These are phyloP conservation scores for Drosophila carrolli DNA, from an alignment of 1,140 invertebrate species.

Conservation along the genomic window DNA sequence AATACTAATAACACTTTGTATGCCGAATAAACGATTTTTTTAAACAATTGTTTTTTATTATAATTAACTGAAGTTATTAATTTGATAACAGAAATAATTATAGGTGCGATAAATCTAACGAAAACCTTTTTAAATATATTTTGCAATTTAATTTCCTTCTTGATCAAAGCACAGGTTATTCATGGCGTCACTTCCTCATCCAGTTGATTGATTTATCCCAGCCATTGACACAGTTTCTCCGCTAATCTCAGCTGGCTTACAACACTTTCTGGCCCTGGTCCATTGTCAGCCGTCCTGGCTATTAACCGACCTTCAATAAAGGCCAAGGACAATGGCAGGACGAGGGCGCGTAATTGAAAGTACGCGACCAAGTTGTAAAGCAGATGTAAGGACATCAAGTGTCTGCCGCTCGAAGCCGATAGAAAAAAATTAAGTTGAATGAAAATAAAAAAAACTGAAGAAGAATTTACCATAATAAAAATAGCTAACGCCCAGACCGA, in stretches of 20 bases:
- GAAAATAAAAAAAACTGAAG: slow-evolving; percentile 19
- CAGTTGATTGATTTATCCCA: slow-evolving; percentile 25
- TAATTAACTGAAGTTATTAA: neutral
- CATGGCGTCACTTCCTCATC: slow-evolving; percentile 5
- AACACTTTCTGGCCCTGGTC: slow-evolving; percentile 40
- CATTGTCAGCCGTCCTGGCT: slow-evolving; percentile 37
- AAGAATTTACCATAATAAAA: slow-evolving; percentile 70
- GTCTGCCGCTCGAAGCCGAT: slow-evolving; percentile 20
- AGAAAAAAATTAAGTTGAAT: slow-evolving; percentile 19
- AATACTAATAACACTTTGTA: neutral
- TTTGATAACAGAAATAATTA: neutral
- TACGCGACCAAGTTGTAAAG: slow-evolving; percentile 70
- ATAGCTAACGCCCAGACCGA: slow-evolving; percentile 46
- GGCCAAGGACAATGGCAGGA: slow-evolving; percentile 70
- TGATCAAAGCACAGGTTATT: neutral
- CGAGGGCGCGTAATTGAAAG: slow-evolving; percentile 66
- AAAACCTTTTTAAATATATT: too few species aligned
- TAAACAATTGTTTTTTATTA: neutral
- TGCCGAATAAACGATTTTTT: too few species aligned
- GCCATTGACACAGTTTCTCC: slow-evolving; percentile 47
- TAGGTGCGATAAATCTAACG: too few species aligned
- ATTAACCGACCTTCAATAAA: slow-evolving; percentile 49
- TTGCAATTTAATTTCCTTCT: neutral
- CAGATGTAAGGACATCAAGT: slow-evolving; percentile 74
- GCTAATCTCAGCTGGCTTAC: slow-evolving; percentile 39